Conservation (phyloP, 23 tunicate species). For the Phallusia fumigata region DNA sequence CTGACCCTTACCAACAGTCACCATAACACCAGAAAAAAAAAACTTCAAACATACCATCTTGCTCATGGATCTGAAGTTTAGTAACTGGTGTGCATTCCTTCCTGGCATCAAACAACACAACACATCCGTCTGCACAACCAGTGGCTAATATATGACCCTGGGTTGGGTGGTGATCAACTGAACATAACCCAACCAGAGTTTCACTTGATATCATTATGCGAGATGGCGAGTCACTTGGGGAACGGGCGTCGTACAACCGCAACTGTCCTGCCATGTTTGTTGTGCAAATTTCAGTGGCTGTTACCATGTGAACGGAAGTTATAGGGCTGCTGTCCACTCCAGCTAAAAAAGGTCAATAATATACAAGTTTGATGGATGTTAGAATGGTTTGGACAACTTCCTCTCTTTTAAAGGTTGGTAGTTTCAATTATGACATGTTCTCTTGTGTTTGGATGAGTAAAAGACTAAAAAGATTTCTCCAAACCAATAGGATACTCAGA, state of each 20-base stretch:
- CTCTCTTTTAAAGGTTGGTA: too few relatives aligned
- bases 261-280: conserved; percentile 79
- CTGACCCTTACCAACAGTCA: not conserved
- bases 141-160: conserved; percentile 77
- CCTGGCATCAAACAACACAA: conserved; percentile 70
- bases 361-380: not conserved
- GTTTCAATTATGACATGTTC: too few relatives aligned
- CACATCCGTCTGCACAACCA: conserved; percentile 88
- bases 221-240: conserved; percentile 43
- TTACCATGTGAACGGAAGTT: conserved; percentile 47
- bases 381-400: too few relatives aligned
- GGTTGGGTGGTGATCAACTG: conserved; percentile 74
- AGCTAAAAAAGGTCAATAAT: conserved; percentile 14
- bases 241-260: conserved; percentile 64
- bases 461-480: too few relatives aligned
- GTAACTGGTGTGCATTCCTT: conserved; percentile 71
- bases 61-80: conserved; percentile 69
- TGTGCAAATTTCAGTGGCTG: conserved; percentile 43
- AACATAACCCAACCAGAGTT: conserved; percentile 31
- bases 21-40: too few relatives aligned
- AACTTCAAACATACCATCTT: conserved; percentile 49
- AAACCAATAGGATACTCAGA: too few relatives aligned
- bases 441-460: too few relatives aligned
- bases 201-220: conserved; percentile 69
- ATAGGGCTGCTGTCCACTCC: conserved; percentile 76